Conservation (phyloP, 2,113 vertebrate genomes). For the Sula dactylatra region DNA sequence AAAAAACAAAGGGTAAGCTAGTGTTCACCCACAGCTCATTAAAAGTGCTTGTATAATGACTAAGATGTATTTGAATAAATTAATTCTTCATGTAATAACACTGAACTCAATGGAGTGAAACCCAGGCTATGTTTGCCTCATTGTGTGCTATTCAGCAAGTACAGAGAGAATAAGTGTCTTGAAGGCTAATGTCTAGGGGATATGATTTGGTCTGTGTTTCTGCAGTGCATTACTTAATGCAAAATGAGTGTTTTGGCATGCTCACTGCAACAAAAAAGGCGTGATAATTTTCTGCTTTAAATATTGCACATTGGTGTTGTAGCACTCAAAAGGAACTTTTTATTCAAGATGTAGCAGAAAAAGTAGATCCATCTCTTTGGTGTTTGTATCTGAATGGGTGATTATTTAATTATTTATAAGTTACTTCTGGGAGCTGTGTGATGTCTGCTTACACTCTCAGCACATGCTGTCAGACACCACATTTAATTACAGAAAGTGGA, state of each 20-base stretch:
- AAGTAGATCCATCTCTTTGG: neutral
- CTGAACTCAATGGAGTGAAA: neutral
- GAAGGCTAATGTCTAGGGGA: neutral
- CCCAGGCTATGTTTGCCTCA: neutral
- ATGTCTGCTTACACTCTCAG: neutral
- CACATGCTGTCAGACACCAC: slow-evolving; percentile 2
- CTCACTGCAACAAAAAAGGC: neutral
- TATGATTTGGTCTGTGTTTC: neutral
- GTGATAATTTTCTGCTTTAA: neutral
- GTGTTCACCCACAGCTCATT: neutral
- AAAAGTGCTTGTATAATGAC: neutral
- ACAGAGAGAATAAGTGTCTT: neutral
- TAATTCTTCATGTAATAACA: neutral
- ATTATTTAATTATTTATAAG: slow-evolving; percentile 38
- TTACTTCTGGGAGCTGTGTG: neutral
- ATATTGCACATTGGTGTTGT: neutral
- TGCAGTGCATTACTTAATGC: neutral
- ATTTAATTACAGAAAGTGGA: slow-evolving; percentile 25
- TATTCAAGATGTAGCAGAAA: slow-evolving; percentile 17
- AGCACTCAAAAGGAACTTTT: neutral
- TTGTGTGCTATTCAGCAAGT: neutral
- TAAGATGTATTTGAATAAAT: neutral
- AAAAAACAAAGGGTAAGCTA: neutral
- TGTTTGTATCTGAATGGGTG: neutral
- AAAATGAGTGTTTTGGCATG: neutral